Conservation (phyloP, 2,113 vertebrate genomes). For the Toxotes chatareus region DNA sequence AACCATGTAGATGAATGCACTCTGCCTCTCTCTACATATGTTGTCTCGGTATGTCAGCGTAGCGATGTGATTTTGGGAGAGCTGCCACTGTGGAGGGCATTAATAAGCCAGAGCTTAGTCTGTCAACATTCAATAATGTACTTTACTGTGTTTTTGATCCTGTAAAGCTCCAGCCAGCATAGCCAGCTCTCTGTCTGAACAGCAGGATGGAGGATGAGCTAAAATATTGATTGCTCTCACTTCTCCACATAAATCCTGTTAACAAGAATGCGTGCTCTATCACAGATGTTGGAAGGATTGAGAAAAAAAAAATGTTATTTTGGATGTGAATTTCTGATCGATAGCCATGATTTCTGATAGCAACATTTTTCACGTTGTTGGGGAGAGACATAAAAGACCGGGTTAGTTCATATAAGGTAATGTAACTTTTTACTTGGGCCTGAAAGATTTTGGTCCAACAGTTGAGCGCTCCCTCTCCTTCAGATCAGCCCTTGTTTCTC, state of each 20-base stretch:
- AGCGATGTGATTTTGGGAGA: constrained; percentile 48
- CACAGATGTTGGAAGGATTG: constrained; percentile 39
- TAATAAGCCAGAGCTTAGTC: constrained; percentile 46
- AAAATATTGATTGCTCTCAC: constrained; percentile 57
- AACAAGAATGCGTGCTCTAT: constrained; percentile 37
- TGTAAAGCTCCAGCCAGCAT: constrained; percentile 39
- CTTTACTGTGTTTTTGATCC: constrained; percentile 46
- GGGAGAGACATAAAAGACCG: constrained; percentile 7
- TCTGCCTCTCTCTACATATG: constrained; percentile 9
- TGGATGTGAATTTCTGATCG: constrained; percentile 34
- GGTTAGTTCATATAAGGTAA: constrained; percentile 53
- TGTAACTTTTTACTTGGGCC: constrained; percentile 26
- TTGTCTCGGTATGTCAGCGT: constrained; percentile 19
- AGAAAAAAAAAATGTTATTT: constrained; percentile 35
- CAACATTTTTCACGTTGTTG: constrained; percentile 21
- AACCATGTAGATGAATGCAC: constrained; percentile 7
- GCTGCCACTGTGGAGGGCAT: constrained; percentile 42
- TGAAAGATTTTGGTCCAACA: background rate
- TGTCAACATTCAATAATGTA: constrained; percentile 58
- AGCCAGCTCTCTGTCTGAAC: constrained; percentile 26
- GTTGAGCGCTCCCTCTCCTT: constrained; percentile 4
- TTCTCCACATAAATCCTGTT: constrained; percentile 46
- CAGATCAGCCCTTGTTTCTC: constrained; percentile 5
- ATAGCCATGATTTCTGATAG: constrained; percentile 36
- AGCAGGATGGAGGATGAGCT: constrained; percentile 27